These are phyloP conservation scores for Hassar affinis DNA, from an alignment of 2,113 vertebrate genomes.

Conservation along the genomic window DNA sequence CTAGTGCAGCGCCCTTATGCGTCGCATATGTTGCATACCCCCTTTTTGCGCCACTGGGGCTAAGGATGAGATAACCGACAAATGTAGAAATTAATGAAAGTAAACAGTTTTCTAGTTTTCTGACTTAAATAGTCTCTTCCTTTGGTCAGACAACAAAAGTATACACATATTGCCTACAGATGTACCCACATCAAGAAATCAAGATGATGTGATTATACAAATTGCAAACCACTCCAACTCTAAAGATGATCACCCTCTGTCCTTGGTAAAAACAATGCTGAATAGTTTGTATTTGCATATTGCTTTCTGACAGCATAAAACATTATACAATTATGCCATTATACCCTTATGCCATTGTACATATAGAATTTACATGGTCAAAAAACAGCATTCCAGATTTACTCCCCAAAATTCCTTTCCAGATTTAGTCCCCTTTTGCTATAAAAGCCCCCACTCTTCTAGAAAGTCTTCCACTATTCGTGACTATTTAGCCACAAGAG, in stretches of 20 bases:
- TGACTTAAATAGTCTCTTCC: neutral
- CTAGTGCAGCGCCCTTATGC: no score
- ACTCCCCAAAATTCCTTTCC: no score
- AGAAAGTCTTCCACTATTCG: neutral
- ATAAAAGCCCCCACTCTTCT: no score
- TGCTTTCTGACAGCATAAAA: neutral
- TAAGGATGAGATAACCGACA: neutral
- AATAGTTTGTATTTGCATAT: neutral
- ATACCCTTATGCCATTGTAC: neutral
- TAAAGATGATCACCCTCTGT: neutral
- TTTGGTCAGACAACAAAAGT: neutral
- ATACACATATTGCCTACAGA: neutral
- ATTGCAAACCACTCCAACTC: neutral
- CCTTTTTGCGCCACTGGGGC: no score
- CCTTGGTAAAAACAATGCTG: neutral
- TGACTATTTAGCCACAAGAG: neutral
- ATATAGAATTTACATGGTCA: neutral
- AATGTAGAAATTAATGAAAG: neutral
- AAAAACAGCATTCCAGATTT: neutral
- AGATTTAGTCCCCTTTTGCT: no score
- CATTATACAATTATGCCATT: no score
- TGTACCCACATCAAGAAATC: neutral
- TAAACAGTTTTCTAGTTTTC: neutral
- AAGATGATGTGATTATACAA: neutral
- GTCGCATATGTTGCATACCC: no score